Base-by-base conservation (phyloP, 2,888 invertebrate genomes). In the Cataglyphis livida region DNA sequence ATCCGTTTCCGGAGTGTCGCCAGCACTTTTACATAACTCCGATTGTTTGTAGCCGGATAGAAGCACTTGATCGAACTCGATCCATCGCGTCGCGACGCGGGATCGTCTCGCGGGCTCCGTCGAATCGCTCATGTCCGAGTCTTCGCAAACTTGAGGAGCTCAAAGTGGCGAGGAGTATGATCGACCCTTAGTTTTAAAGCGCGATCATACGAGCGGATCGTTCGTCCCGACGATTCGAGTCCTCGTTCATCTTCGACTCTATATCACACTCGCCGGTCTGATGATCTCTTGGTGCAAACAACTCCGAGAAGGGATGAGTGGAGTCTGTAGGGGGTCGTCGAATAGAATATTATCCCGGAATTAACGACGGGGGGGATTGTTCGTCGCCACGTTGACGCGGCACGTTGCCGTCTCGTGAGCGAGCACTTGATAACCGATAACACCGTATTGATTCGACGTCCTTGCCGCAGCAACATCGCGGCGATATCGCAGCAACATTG, bases 31-130 rank as follows among this genome's bases (percentile, higher is more conserved):
- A 73, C 78, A 84, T 74, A 82, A 81, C 85, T 85, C 82, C 83
- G 86, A 86, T 88, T 86, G 76, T 89, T 85, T 83, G 79, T 86
- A 68, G 78, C 71, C 78, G 38, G 51, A 61, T 57, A 59, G 83
- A 81, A 83, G 82, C 89, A 88, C 88, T 85, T 85, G 81, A 76
- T 85, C 84, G 83, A 85, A 88, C 87, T 70, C 83, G 86, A 62
- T 83, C 84, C 71, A 65, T 70, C 70, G 82, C 89, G 86, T 86
- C 73, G 84, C 71, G 75, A 78, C 84, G 59, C 73, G 74, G 83
- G 78, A 86, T 88, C 85, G 90, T 86, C 68, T 57, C 68, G 76
- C 83, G 71, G 62, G 68, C 74, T 85, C 76, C 84, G 81, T 84
- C 59, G 84, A 61, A 71, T 83, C 88, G 82, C 83, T 82, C 90